A percentile compares a stretch with the other conserved stretches of the same genome.
Evolutionary conservation across 2,888 invertebrate species (phyloP).

Genomic region (Brassicogethes aeneus): DNA sequence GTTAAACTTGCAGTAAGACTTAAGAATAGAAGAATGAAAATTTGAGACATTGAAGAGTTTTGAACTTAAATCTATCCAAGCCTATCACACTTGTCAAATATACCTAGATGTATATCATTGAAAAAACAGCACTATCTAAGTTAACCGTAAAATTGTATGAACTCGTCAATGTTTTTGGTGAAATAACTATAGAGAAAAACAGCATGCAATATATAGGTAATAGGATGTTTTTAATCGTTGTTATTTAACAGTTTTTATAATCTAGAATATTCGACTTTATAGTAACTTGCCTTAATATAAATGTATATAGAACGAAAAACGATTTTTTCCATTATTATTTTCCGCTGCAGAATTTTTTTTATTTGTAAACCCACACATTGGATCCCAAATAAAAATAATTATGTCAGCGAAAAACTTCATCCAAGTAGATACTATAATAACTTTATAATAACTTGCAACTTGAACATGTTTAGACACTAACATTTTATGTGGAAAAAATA

Average conservation of each 20-base stretch:
- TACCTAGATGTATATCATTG: not conserved
- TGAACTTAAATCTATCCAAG: conserved; percentile 16
- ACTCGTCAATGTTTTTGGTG: conserved; percentile 27
- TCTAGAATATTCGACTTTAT: conserved; percentile 15
- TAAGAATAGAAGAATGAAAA: conserved; percentile 11
- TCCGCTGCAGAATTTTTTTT: too few relatives aligned
- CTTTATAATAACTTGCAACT: too few relatives aligned
- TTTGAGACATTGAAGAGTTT: conserved; percentile 21
- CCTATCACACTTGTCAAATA: conserved; percentile 23
- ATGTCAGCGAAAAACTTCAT: too few relatives aligned
- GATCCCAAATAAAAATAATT: too few relatives aligned
- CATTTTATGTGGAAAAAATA: too few relatives aligned
- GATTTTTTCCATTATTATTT: too few relatives aligned
- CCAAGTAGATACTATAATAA: too few relatives aligned
- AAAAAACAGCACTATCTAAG: conserved; percentile 7
- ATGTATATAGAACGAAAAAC: too few relatives aligned
- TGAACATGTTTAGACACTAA: too few relatives aligned
- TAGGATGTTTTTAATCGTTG: conserved; percentile 20
- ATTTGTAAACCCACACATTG: too few relatives aligned
- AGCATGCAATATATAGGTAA: conserved; percentile 26
- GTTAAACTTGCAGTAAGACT: conserved; percentile 8
- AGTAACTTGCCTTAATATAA: conserved; percentile 13
- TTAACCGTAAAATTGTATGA: conserved; percentile 26
- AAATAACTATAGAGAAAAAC: conserved; percentile 24
- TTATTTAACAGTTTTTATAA: conserved; percentile 11